Evolutionary conservation across 2,113 vertebrate species (phyloP), one percentile per base, ranked within the genome.

Genomic region (Tenebrosternarchus preto): DNA sequence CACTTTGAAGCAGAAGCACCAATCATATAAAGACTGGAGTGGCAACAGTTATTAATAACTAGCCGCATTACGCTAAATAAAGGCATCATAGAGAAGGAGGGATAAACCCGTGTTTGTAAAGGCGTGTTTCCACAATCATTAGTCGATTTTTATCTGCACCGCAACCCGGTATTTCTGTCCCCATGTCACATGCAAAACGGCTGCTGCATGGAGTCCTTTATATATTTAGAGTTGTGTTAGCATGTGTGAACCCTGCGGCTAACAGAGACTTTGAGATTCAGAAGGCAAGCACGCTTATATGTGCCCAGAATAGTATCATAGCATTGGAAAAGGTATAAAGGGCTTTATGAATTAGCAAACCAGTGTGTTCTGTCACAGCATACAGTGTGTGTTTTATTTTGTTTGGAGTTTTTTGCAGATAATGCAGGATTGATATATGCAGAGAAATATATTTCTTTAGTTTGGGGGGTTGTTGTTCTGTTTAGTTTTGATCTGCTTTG

Each of bases 171-270:
- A 90, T 94, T 93, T 92, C 87, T 86, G 90, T 88, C 88, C 77
- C 73, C 85, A 78, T 87, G 92, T 93, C 92, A 93, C 93, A 94
- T 94, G 93, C 92, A 91, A 91, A 93, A 93, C 92, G 91, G 92
- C 93, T 93, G 92, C 90, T 93, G 92, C 90, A 90, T 88, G 84
- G 88, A 91, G 85, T 87, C 85, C 85, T 69, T 84, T 86, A 84
- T 93, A 92, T 91, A 91, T 93, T 92, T 93, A 91, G 90, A 56
- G 84, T 86, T 88, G 89, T 91, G 88, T 89, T 88, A 90, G 90
- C 80, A 80, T 68, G 88, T 90, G 69, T 76, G 81, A 87, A 77
- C 86, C 88, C 85, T 86, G 82, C 55, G 87, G 89, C 88, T 84
- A 87, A 88, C 88, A 84, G 89, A 88, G 88, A 92, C 91, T 92